A percentile compares a stretch with the other conserved stretches of the same genome.
These are phyloP conservation scores for Limnodromus scolopaceus DNA, from an alignment of 2,797 vertebrate species.

Conservation along the genomic window DNA sequence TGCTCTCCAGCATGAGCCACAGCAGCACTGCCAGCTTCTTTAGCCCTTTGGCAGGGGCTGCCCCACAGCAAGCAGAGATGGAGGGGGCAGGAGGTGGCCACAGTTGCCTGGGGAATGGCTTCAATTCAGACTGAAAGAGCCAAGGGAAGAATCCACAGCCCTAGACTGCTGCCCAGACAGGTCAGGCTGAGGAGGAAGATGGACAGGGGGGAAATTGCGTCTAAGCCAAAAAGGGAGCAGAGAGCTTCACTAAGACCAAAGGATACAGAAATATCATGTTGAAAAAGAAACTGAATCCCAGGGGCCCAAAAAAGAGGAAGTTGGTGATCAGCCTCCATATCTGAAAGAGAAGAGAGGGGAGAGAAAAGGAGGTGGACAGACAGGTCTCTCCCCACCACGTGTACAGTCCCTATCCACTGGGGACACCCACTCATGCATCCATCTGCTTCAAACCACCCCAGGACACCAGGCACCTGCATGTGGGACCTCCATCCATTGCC, in stretches of 20 bases:
- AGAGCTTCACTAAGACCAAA: constrained; percentile 35
- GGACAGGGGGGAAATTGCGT: rapidly evolving
- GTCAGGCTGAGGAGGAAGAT: neutral
- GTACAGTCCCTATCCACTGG: neutral
- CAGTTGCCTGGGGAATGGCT: neutral
- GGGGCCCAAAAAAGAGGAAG: constrained; percentile 84
- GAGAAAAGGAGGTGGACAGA: neutral
- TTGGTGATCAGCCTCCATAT: constrained; percentile 84
- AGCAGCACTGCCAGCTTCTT: neutral
- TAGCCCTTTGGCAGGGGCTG: neutral
- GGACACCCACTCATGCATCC: neutral
- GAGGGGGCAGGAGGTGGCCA: neutral
- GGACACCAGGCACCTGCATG: neutral
- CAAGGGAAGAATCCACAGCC: neutral
- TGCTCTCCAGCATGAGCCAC: neutral
- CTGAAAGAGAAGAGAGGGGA: constrained; percentile 60
- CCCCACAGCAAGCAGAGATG: neutral
- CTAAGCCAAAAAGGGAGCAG: neutral
- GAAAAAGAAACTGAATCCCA: constrained; percentile 85
- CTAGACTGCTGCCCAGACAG: neutral
- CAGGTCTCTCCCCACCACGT: neutral
- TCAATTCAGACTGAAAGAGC: neutral
- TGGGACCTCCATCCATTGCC: neutral
- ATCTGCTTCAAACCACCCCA: neutral
- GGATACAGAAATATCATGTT: constrained; percentile 87